Base-by-base conservation (phyloP, 1,140 invertebrate genomes). In the Papilio dardanus region DNA sequence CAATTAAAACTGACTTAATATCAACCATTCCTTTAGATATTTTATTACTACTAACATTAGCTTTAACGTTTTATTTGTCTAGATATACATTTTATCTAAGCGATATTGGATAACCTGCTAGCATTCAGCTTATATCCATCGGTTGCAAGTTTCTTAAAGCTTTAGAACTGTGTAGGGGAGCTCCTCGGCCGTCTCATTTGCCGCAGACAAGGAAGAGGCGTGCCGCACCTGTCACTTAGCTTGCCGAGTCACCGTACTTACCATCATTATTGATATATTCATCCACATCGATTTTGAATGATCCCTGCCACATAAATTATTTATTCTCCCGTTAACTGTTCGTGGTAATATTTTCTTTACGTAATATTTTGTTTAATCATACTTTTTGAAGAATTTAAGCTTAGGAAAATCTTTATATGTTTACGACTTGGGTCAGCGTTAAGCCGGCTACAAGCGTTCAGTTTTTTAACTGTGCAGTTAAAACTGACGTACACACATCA, bases 141-240 rank as follows among this genome's bases (percentile, higher is more conserved):
- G 40, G 50, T 71, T 71, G 68, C 67, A 24, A 35, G 4, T 69
- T 74, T 74, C 42, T 76, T 14, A 50, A 71, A 30, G 24, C 33
- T 75, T 50, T 65, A 76, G 37, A 67, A 7, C 50, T 67, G 76
- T 8, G 33, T 31, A 77, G 82, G 85, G 85, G 83, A 76, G 80
- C 84, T 82, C 81, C 68, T 78, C 65, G 82, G 74, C 80, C 84
- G 82, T 88, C 85, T 90, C 88, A 91, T 92, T 91, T 89, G 83
- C 83, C 82, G 76, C 75, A 83, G 86, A 92, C 90, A 92, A 80
- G 79, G 85, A 92, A 92, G 83, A 90, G 90, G 90, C 90, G 90
- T 83, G 69, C 33, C 84, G 71, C 79, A 82, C 76, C 83, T 84
- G 83, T 84, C 87, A 84, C 85, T 71, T 77, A 68, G 79, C 79